Conservation (phyloP, 2,113 vertebrate genomes). For the Microcebus murinus region DNA sequence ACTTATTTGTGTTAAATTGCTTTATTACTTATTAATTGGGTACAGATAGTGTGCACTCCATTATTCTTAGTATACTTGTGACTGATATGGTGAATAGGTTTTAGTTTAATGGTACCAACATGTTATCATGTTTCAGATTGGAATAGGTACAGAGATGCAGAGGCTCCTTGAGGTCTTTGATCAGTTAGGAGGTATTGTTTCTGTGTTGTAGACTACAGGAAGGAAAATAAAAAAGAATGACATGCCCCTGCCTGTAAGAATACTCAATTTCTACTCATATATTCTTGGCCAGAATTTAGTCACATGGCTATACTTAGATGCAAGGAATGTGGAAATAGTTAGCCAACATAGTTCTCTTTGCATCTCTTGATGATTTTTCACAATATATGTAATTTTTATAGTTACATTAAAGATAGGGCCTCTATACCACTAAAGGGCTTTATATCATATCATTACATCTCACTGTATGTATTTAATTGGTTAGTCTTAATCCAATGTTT, state of each 20-base stretch:
- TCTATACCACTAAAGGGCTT: background rate
- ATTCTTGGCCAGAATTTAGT: constrained; percentile 12
- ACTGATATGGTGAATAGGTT: background rate
- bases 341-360: background rate
- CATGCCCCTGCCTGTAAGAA: background rate
- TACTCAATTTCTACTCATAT: background rate
- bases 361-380: background rate
- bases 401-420: background rate
- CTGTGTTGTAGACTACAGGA: background rate
- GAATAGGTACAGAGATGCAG: background rate
- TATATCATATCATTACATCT: background rate
- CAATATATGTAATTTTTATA: background rate
- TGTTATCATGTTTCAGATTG: background rate
- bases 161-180: background rate
- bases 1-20: background rate
- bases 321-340: background rate
- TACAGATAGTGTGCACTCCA: background rate
- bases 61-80: background rate
- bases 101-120: background rate
- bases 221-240: background rate
- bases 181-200: background rate
- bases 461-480: background rate
- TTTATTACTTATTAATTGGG: background rate
- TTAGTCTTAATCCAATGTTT: background rate
- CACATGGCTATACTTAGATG: background rate